A percentile compares a stretch with the other conserved stretches of the same genome.
Conservation (phyloP, 2,113 vertebrate species). For the Cathartes aura region DNA sequence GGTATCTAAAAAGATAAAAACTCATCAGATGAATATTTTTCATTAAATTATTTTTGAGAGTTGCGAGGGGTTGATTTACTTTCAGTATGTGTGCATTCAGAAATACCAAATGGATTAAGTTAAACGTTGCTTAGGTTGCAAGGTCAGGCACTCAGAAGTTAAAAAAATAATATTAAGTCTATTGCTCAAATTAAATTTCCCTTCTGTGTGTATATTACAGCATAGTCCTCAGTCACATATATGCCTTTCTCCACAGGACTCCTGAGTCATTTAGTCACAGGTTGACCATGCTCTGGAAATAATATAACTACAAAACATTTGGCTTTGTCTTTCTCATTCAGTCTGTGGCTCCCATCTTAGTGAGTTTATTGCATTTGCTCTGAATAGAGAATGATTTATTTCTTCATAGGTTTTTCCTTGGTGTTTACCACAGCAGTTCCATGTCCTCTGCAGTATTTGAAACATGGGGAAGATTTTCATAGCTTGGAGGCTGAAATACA, state of each 20-base stretch:
- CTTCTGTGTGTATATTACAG: neutral
- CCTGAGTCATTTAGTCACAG: neutral
- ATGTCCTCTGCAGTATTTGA: neutral
- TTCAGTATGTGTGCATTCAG: neutral
- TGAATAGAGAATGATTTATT: neutral
- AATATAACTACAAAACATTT: neutral
- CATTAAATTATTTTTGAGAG: neutral
- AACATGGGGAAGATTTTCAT: conserved; percentile 8
- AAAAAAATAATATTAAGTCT: neutral
- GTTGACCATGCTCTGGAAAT: neutral
- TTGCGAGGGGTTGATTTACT: neutral
- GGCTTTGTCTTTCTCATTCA: neutral
- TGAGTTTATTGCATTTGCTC: neutral
- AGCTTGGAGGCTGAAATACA: conserved; percentile 14
- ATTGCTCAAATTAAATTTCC: neutral
- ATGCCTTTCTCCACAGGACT: neutral
- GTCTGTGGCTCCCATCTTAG: neutral
- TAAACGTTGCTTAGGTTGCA: neutral
- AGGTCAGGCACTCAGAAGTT: neutral
- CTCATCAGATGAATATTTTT: neutral
- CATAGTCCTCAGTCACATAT: neutral
- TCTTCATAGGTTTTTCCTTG: neutral
- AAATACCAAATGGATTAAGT: neutral
- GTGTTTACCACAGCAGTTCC: neutral
- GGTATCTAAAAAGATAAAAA: neutral